A percentile compares a stretch with the other conserved stretches of the same genome.
These are phyloP conservation scores for Haliaeetus leucogaster DNA, from an alignment of 2,113 vertebrate genomes.

Conservation along the genomic window DNA sequence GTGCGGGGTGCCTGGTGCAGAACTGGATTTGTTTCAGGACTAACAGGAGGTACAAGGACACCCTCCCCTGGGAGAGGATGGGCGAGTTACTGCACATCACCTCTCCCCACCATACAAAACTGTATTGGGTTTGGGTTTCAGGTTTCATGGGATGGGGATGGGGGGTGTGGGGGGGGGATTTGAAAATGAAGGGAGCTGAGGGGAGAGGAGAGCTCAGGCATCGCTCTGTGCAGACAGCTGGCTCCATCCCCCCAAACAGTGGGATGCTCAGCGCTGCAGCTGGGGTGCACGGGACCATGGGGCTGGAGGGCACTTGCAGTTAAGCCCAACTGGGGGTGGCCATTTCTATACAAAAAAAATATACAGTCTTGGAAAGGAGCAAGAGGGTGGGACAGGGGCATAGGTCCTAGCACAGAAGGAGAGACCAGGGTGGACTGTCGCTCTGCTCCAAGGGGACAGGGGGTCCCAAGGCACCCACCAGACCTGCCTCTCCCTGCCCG, in stretches of 20 bases:
- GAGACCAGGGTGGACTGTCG: not conserved
- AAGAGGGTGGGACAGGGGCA: not conserved
- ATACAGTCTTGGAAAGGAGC: not conserved
- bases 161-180: not conserved
- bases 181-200: not conserved
- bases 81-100: constrained; percentile 57
- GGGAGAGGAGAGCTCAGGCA: constrained; percentile 23
- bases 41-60: constrained; percentile 64
- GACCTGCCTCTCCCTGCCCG: not conserved
- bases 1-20: constrained; percentile 58
- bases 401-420: not conserved
- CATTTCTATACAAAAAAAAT: constrained; percentile 56
- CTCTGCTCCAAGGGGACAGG: not conserved
- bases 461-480: not conserved
- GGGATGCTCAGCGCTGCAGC: not conserved
- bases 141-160: not conserved
- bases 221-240: constrained; percentile 18
- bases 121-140: not conserved
- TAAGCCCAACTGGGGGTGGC: constrained; percentile 7
- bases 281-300: not conserved
- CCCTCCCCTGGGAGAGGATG: constrained; percentile 8
- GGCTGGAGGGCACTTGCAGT: not conserved
- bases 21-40: constrained; percentile 62
- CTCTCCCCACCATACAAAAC: constrained; percentile 31
- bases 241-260: not conserved